Conservation (phyloP, 2,797 vertebrate species). For the Xenopus petersii region DNA sequence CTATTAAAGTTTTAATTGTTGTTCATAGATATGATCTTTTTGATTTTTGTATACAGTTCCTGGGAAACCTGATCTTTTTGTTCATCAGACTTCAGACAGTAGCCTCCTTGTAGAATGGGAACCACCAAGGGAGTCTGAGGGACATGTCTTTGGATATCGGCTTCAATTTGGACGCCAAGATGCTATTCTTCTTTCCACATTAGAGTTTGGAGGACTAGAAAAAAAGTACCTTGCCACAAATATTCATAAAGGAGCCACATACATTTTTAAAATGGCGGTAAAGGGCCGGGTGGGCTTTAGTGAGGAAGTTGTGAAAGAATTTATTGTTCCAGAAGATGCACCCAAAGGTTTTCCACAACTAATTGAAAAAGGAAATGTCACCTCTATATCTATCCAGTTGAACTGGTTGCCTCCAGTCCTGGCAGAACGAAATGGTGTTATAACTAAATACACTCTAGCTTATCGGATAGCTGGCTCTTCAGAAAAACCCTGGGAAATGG, state of each 20-base stretch:
- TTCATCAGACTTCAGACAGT: constrained; percentile 81
- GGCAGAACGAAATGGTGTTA: constrained; percentile 87
- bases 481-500: constrained; percentile 77
- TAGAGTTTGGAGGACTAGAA: constrained; percentile 84
- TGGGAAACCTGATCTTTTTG: constrained; percentile 83
- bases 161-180: constrained; percentile 91
- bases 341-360: constrained; percentile 90
- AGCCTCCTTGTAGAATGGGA: constrained; percentile 86
- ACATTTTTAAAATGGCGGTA: constrained; percentile 88
- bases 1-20: no score
- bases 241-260: constrained; percentile 89
- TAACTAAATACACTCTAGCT: constrained; percentile 90
- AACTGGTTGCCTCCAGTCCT: constrained; percentile 91
- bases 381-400: constrained; percentile 85
- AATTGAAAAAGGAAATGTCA: constrained; percentile 78
- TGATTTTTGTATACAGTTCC: constrained; percentile 67
- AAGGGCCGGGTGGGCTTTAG: constrained; percentile 88
- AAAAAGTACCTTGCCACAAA: constrained; percentile 73
- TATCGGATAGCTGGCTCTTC: constrained; percentile 78
- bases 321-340: constrained; percentile 81
- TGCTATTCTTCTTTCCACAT: constrained; percentile 74
- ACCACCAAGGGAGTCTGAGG: constrained; percentile 67
- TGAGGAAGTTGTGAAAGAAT: constrained; percentile 79
- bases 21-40: constrained; percentile 8
- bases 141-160: constrained; percentile 87